Conservation (phyloP, 2,888 invertebrate species). For the Miltochrista miniata region DNA sequence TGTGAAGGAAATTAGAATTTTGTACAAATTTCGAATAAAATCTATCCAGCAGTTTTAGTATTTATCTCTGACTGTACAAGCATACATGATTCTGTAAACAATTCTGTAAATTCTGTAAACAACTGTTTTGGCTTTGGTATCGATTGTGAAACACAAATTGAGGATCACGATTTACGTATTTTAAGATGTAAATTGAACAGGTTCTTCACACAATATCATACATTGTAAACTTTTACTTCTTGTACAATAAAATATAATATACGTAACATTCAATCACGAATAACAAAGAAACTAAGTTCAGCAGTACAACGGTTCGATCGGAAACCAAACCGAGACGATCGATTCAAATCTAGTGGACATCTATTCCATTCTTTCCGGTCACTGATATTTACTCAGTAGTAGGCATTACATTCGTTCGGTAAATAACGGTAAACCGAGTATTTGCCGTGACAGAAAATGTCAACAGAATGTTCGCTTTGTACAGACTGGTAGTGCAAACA, state of each 20-base stretch:
- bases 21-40: too few species aligned
- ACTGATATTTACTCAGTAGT: slow-evolving; percentile 49
- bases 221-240: too few species aligned
- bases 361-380: slow-evolving; percentile 39
- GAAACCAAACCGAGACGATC: slow-evolving; percentile 12
- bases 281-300: background rate
- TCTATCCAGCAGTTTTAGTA: too few species aligned
- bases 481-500: slow-evolving; percentile 71
- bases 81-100: too few species aligned
- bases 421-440: slow-evolving; percentile 77
- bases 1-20: too few species aligned
- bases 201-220: too few species aligned
- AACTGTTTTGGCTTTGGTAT: too few species aligned
- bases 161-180: too few species aligned
- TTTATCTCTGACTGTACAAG: too few species aligned
- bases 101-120: too few species aligned
- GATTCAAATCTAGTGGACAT: slow-evolving; percentile 16
- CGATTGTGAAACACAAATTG: too few species aligned
- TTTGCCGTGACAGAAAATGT: slow-evolving; percentile 75
- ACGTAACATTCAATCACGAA: background rate
- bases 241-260: background rate
- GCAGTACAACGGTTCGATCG: background rate
- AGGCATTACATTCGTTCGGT: slow-evolving; percentile 66
- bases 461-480: slow-evolving; percentile 77
- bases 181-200: too few species aligned